Percentiles rank a stretch among this genome's conserved stretches.
phyloP scores from a whole-genome alignment of 2,113 vertebrate species.

The Tiliqua scincoides region DNA sequence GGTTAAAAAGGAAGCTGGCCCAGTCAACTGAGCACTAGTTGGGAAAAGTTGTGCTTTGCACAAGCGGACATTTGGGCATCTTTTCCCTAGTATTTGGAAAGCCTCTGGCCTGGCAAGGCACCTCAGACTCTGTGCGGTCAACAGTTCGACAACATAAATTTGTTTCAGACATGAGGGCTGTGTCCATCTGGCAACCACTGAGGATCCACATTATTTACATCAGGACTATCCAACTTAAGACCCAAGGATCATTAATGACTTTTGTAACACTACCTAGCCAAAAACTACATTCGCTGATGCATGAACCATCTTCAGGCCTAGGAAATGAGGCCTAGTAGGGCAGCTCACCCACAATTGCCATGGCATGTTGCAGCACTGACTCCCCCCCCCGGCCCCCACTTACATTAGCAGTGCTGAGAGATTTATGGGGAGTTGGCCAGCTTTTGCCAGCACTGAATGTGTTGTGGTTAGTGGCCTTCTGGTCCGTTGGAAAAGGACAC shows the following conservation, averaged over 20 bases:
- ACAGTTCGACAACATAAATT: background rate
- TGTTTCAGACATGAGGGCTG: background rate
- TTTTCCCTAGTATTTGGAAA: background rate
- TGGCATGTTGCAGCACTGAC: background rate
- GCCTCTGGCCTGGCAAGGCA: background rate
- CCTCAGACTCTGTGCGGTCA: background rate
- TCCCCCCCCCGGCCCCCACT: background rate
- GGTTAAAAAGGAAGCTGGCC: background rate
- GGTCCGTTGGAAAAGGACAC: too few relatives aligned
- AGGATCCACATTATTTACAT: background rate
- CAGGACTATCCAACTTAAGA: background rate
- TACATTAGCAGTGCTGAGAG: background rate
- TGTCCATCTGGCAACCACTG: background rate
- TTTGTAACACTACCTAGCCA: background rate
- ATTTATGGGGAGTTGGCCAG: background rate
- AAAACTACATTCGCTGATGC: background rate
- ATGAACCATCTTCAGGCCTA: background rate
- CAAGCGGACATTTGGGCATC: background rate
- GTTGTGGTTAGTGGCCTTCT: too few relatives aligned
- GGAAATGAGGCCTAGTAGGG: background rate
- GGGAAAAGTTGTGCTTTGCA: background rate
- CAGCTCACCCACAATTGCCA: background rate
- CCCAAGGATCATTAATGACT: background rate
- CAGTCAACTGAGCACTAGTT: background rate
- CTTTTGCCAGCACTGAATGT: background rate